Evolutionary conservation across 1,140 invertebrate genomes (phyloP).

Genomic region (Heliconius hermathena): DNA sequence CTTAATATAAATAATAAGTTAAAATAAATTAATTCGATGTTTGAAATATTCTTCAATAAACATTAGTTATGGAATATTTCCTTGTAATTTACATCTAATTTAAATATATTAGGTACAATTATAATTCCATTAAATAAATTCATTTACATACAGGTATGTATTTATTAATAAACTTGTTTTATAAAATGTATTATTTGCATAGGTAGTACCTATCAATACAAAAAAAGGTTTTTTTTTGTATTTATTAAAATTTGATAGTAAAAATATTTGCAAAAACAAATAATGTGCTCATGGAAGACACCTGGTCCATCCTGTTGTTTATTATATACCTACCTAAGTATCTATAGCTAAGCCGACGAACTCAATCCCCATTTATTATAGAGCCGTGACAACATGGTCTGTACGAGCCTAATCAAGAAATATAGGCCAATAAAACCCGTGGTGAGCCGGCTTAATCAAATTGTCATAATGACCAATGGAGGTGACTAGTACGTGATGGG

Average conservation of each 20-base stretch:
- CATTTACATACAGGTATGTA: no score
- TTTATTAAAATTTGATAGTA: not conserved
- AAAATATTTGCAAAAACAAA: not conserved
- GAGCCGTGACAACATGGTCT: constrained; percentile 48
- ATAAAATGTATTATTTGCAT: no score
- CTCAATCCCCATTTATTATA: constrained; percentile 45
- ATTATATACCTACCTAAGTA: not conserved
- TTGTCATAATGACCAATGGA: constrained; percentile 63
- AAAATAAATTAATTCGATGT: no score
- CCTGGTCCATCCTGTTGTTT: not conserved
- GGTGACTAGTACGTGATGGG: constrained; percentile 40
- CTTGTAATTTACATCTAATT: no score
- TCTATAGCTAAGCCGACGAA: constrained; percentile 22
- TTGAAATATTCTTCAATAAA: no score
- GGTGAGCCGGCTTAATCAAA: constrained; percentile 72
- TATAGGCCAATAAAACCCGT: constrained; percentile 76
- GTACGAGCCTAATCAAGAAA: constrained; percentile 72
- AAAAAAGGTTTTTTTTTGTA: no score
- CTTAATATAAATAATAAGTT: no score
- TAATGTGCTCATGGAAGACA: not conserved
- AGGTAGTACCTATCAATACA: no score
- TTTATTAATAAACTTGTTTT: no score
- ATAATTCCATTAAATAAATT: no score
- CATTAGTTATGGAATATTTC: no score
- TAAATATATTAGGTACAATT: no score